Percentiles rank a stretch among this genome's conserved stretches.
Conservation (phyloP, 1,140 invertebrate genomes). For the Tetranychus cinnabarinus region DNA sequence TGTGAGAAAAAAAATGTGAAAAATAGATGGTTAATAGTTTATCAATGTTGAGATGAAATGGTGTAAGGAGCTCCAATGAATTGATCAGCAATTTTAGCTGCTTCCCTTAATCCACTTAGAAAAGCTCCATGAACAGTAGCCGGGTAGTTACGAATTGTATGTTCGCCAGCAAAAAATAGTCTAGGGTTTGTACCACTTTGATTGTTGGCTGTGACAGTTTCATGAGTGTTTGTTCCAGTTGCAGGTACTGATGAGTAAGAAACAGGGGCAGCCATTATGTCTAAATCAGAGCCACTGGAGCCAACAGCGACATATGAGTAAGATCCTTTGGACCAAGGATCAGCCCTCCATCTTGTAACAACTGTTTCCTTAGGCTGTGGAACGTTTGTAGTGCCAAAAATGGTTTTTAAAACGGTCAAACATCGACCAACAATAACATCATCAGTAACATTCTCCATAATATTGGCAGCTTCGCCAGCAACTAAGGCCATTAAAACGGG, state of each 20-base stretch:
- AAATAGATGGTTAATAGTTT: no score
- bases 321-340: conserved; percentile 81
- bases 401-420: conserved; percentile 71
- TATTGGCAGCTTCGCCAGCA: conserved; percentile 81
- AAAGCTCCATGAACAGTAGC: conserved; percentile 94
- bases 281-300: conserved; percentile 67
- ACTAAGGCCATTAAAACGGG: conserved; percentile 81
- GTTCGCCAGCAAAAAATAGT: conserved; percentile 83
- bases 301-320: conserved; percentile 95
- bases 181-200: conserved; percentile 25
- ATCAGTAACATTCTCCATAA: conserved; percentile 92
- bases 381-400: conserved; percentile 72
- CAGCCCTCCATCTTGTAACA: conserved; percentile 84
- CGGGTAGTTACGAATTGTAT: conserved; percentile 93
- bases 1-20: no score
- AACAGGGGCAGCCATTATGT: conserved; percentile 76
- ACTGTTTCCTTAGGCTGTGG: conserved; percentile 89
- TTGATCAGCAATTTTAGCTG: conserved; percentile 78
- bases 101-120: conserved; percentile 76
- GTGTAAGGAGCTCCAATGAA: conserved; percentile 21
- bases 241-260: conserved; percentile 26
- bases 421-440: conserved; percentile 89
- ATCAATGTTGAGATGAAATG: no score
- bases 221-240: neutral
- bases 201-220: conserved; percentile 15